Evolutionary conservation across 2,113 vertebrate species (phyloP).

Genomic region (Dascyllus trimaculatus): DNA sequence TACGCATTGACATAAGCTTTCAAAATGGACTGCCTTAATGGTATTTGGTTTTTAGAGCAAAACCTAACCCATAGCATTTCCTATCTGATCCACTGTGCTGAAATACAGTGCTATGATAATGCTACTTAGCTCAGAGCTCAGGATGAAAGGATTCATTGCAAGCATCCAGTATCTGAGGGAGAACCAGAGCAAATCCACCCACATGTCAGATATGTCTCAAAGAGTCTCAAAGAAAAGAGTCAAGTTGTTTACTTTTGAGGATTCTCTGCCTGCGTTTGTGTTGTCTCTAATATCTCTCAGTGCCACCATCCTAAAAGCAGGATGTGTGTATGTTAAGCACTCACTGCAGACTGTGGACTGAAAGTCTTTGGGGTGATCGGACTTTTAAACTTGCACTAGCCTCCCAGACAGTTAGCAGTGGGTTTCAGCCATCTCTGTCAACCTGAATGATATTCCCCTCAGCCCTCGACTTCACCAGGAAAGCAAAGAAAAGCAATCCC

Average conservation of each 20-base stretch:
- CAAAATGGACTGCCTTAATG: conserved; percentile 32
- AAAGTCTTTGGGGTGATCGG: background rate
- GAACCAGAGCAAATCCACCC: conserved; percentile 65
- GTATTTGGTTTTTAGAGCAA: conserved; percentile 37
- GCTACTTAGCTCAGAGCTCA: conserved; percentile 58
- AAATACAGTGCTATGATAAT: conserved; percentile 66
- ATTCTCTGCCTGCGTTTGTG: conserved; percentile 39
- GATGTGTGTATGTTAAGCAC: background rate
- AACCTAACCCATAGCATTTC: conserved; percentile 15
- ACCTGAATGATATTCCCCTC: too few species aligned
- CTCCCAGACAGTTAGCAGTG: too few species aligned
- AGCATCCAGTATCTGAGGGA: conserved; percentile 55
- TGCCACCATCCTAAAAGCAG: conserved; percentile 11
- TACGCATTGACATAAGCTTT: conserved; percentile 19
- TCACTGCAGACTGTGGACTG: conserved; percentile 4
- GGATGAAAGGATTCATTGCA: conserved; percentile 67
- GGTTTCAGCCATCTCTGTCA: too few species aligned
- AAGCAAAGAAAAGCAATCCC: too few species aligned
- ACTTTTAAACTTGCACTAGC: background rate
- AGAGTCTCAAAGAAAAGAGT: conserved; percentile 45
- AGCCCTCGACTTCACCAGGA: too few species aligned
- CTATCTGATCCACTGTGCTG: conserved; percentile 51
- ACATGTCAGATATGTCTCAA: conserved; percentile 61
- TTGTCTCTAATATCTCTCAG: conserved; percentile 15
- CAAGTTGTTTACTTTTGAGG: conserved; percentile 52